A percentile compares a stretch with the other conserved stretches of the same genome.
phyloP scores from a whole-genome alignment of 2,797 vertebrate species.

The Netta rufina region DNA sequence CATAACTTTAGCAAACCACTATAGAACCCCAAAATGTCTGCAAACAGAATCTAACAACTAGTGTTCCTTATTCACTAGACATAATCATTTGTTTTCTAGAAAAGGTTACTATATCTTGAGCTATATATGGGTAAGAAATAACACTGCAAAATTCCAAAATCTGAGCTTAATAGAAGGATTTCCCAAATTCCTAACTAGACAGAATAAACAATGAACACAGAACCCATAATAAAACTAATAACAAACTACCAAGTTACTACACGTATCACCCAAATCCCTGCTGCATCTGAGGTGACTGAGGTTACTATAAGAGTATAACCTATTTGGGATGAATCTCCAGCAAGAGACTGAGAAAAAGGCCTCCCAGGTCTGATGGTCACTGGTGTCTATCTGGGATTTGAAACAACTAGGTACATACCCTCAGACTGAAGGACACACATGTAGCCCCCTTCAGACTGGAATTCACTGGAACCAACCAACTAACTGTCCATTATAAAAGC shows the following conservation, averaged over 20 bases:
- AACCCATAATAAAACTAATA: not conserved
- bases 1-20: not conserved
- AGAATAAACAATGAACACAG: not conserved
- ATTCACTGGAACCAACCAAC: not conserved
- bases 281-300: not conserved
- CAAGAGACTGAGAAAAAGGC: not conserved
- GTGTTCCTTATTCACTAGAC: not conserved
- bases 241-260: not conserved
- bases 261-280: not conserved
- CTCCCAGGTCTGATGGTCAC: not conserved
- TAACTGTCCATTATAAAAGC: not conserved
- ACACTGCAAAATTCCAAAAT: not conserved
- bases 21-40: not conserved
- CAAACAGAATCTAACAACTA: not conserved
- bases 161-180: not conserved
- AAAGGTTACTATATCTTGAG: not conserved
- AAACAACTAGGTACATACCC: not conserved
- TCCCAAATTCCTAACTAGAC: not conserved
- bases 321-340: not conserved
- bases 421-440: not conserved
- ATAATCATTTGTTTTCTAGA: not conserved
- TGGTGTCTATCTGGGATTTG: not conserved
- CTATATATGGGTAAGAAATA: not conserved
- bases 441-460: accelerated
- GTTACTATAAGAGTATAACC: not conserved